Conservation (phyloP, 2,888 invertebrate species). For the Hybos culiciformis region DNA sequence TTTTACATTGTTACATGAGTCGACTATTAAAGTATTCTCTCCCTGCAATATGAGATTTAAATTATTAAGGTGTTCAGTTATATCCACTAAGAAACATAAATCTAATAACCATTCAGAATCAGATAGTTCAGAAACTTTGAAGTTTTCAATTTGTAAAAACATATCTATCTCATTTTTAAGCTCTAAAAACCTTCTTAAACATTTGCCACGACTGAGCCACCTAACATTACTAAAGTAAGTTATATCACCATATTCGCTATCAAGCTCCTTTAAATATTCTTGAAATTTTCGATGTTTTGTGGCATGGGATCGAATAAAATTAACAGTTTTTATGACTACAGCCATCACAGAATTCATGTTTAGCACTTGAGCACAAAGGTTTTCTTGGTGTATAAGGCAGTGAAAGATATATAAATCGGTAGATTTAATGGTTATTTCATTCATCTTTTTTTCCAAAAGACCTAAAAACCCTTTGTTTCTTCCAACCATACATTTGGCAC, state of each 20-base stretch:
- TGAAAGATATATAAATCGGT: neutral
- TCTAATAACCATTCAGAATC: neutral
- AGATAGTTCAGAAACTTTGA: neutral
- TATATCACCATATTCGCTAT: slow-evolving; percentile 7
- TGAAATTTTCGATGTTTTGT: slow-evolving; percentile 3
- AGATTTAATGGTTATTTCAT: neutral
- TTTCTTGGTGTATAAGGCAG: slow-evolving; percentile 1
- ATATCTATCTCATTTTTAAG: slow-evolving; percentile 2
- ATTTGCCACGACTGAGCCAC: slow-evolving; percentile 6
- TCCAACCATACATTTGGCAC: neutral
- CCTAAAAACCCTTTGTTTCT: neutral
- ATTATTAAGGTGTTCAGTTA: neutral
- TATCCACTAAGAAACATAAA: neutral
- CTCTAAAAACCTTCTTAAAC: slow-evolving; percentile 7
- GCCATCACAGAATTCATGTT: slow-evolving; percentile 5
- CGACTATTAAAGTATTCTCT: neutral
- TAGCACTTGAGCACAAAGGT: neutral
- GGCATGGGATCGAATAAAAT: slow-evolving; percentile 2
- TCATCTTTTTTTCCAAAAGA: neutral
- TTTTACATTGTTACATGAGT: neutral
- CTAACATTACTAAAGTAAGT: slow-evolving; percentile 3
- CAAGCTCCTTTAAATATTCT: neutral
- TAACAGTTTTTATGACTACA: slow-evolving; percentile 3
- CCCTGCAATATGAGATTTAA: neutral
- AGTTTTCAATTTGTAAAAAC: neutral